These are phyloP conservation scores for Coracias cyanogaster DNA, from an alignment of 2,797 vertebrate species.

Conservation along the genomic window DNA sequence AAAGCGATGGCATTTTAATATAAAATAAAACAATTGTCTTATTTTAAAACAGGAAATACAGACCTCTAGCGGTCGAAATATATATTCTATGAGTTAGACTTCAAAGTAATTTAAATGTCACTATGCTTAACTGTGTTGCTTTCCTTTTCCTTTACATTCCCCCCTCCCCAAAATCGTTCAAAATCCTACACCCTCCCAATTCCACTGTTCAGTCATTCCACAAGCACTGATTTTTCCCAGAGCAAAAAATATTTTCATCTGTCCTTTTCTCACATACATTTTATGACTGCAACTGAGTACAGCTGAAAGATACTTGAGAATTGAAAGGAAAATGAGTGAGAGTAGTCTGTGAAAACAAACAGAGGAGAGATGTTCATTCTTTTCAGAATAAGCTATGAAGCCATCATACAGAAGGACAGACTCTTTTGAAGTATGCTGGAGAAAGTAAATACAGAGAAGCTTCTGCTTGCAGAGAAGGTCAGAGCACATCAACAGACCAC, in stretches of 20 bases:
- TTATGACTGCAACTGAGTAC: not conserved
- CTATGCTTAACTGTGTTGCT: not conserved
- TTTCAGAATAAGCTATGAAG: conserved; percentile 18
- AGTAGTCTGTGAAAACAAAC: not conserved
- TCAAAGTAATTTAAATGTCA: not conserved
- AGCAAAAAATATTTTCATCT: not conserved
- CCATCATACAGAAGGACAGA: not conserved
- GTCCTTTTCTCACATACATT: not conserved
- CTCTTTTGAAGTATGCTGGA: not conserved
- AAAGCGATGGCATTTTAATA: not conserved
- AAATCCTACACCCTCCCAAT: not conserved
- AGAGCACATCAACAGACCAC: conserved; percentile 30
- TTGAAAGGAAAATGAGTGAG: conserved; percentile 9
- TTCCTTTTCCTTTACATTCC: not conserved
- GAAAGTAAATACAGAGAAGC: not conserved
- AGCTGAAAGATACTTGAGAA: not conserved
- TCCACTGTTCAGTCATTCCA: not conserved
- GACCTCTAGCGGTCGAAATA: conserved; percentile 79
- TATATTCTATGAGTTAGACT: not conserved
- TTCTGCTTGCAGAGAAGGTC: conserved; percentile 4
- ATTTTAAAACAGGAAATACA: conserved; percentile 71
- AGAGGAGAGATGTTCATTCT: not conserved
- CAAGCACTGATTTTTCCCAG: not conserved
- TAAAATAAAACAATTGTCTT: not conserved
- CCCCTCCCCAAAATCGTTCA: not conserved